Base-by-base conservation (phyloP, 1,140 invertebrate species). In the Trigoniulus corallinus region DNA sequence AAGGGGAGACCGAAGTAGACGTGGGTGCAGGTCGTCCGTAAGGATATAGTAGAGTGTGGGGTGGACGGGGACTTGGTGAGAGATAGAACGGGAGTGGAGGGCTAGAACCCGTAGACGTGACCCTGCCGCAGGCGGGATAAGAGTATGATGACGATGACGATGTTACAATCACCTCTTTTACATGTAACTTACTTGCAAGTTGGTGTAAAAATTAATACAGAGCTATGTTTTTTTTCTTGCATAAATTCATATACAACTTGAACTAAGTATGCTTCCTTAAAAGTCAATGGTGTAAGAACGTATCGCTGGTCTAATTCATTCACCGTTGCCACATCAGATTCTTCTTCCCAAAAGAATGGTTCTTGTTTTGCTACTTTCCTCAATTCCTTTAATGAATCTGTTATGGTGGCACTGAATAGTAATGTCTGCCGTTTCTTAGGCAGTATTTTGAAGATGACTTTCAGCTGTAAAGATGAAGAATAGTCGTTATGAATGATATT, bases 341-440 rank as follows among this genome's bases (percentile, higher is more conserved):
- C 62, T 3, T 76, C 72, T 72, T 82, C 78, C 68, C 76, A 82
- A 21, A 74, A 62, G 59, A 75, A 79, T 12, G 75, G 71, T 64
- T 81, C 68, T 55, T 69, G 71, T 1, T 72, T 66, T 18, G 76
- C 76, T 3, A 82, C 71, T 57, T 75, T 61, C 64, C 82, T 79
- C 18, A 87, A 68, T 66, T 80, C 79, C 50, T 80, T 69, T 24
- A 87, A 66, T 53, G 82, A 78, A 64, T 92, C 84, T 7, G 88
- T 94, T 63, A 97, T 89, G 15, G 95, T 98, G 1, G 95, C 95
- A 51, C 92, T 96, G 62, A 97, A 98, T 23, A 97, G 72, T 27
- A 95, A 71, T 21, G 83, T 91, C 61, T 89, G 86, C 57, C 82
- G 75, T 42, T 81, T 75, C 55, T 78, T 76, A 0, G 92, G 87